phyloP scores from a whole-genome alignment of 30 jellyfish, hydroid and myxozoan genomes.

The Turritopsis dohrnii region DNA sequence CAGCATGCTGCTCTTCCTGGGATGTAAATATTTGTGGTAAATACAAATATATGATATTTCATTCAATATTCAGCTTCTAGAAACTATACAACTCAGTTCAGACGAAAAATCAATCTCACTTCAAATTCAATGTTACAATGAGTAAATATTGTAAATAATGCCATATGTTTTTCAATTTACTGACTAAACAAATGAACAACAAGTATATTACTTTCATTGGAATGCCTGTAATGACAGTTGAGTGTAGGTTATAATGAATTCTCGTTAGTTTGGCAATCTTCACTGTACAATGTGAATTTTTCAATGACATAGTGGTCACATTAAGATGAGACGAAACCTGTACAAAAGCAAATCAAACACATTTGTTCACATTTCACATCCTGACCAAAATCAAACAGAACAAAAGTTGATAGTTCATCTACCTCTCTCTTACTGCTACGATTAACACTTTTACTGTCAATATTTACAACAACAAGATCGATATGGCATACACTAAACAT shows the following conservation, averaged over 20 bases:
- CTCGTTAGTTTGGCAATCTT: constrained; percentile 45
- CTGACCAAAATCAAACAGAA: not conserved
- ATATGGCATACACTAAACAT: constrained; percentile 29
- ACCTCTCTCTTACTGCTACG: constrained; percentile 1
- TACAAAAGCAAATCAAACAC: not conserved
- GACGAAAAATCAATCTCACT: too few relatives aligned
- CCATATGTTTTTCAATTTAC: too few relatives aligned
- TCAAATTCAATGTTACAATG: too few relatives aligned
- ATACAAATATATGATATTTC: not conserved
- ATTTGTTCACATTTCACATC: not conserved
- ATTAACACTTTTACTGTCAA: not conserved
- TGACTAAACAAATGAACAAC: too few relatives aligned
- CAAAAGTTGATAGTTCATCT: not conserved
- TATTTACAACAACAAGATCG: constrained; percentile 54
- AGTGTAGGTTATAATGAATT: constrained; percentile 49
- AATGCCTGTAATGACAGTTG: constrained; percentile 70
- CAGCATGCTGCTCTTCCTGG: constrained; percentile 92
- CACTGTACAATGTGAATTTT: constrained; percentile 37
- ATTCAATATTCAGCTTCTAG: not conserved
- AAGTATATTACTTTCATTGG: constrained; percentile 89
- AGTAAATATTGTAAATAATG: too few relatives aligned
- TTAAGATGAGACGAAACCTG: constrained; percentile 47
- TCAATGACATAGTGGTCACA: constrained; percentile 33
- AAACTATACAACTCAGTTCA: not conserved
- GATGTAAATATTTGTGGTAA: not conserved